Conservation (phyloP, 2,113 vertebrate species). For the Helogale parvula region DNA sequence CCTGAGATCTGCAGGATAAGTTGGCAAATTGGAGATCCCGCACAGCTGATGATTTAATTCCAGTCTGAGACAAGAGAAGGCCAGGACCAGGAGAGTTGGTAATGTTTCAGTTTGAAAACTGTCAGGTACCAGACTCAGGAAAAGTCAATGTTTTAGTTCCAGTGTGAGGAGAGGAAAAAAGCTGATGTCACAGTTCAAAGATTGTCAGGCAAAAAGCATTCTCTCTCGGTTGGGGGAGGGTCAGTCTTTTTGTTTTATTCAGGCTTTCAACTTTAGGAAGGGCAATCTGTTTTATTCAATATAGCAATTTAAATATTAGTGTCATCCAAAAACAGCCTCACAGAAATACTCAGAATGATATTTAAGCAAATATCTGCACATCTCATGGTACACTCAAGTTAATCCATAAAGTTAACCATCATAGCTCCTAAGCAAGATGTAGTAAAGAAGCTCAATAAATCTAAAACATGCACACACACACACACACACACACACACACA, state of each 20-base stretch:
- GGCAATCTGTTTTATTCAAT: neutral
- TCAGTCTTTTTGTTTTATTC: neutral
- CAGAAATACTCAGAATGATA: neutral
- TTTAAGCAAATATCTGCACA: neutral
- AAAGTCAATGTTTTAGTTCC: neutral
- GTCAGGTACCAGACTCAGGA: neutral
- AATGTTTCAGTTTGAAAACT: neutral
- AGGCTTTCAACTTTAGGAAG: neutral
- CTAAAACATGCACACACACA: neutral
- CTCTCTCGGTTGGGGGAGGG: neutral
- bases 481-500: neutral
- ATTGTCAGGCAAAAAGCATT: neutral
- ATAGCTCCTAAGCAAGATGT: neutral
- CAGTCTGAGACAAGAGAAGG: neutral
- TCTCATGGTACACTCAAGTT: neutral
- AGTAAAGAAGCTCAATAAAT: neutral
- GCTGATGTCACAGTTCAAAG: neutral
- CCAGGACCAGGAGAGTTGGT: neutral
- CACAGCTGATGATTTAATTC: neutral
- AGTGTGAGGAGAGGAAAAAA: neutral
- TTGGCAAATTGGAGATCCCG: neutral
- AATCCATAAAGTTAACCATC: neutral
- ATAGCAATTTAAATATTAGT: neutral
- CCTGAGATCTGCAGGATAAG: neutral
- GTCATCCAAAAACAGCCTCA: neutral